Percentiles rank a stretch among this genome's conserved stretches.
Evolutionary conservation across 2,888 invertebrate species (phyloP).

Genomic region (Lasius fuliginosus): DNA sequence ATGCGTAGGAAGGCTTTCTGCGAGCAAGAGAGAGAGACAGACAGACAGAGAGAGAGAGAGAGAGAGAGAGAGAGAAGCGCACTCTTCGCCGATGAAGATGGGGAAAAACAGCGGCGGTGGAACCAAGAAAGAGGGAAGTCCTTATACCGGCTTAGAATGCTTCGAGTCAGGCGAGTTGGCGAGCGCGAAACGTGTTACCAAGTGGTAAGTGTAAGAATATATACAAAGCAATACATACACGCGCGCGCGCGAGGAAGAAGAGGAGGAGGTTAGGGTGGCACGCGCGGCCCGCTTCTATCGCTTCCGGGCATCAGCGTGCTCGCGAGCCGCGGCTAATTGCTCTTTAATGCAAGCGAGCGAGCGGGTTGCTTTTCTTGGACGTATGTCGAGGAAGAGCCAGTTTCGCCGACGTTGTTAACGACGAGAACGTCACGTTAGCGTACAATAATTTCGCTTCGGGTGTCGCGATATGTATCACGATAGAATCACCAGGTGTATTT

Average conservation of each 20-base stretch:
- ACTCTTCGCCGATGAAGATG: not conserved
- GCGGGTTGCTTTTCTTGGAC: slow-evolving; percentile 79
- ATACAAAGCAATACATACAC: slow-evolving; percentile 45
- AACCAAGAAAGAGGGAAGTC: slow-evolving; percentile 41
- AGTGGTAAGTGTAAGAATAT: slow-evolving; percentile 54
- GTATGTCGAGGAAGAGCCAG: slow-evolving; percentile 61
- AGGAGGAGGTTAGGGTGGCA: slow-evolving; percentile 82
- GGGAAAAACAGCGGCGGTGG: slow-evolving; percentile 21
- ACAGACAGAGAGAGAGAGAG: not conserved
- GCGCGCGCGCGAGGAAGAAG: slow-evolving; percentile 64
- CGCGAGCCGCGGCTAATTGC: slow-evolving; percentile 85
- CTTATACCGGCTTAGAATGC: slow-evolving; percentile 33
- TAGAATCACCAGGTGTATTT: not conserved
- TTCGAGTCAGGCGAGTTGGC: slow-evolving; percentile 55
- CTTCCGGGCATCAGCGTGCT: slow-evolving; percentile 86
- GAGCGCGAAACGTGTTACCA: slow-evolving; percentile 48
- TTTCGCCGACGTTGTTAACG: slow-evolving; percentile 22
- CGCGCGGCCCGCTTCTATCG: slow-evolving; percentile 85
- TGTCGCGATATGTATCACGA: not conserved
- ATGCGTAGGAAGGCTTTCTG: not conserved
- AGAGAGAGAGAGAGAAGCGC: not conserved
- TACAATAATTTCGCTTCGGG: not conserved
- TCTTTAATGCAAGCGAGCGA: slow-evolving; percentile 82
- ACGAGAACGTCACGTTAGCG: slow-evolving; percentile 5
- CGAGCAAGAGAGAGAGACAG: too few relatives aligned